Evolutionary conservation across 2,888 invertebrate genomes (phyloP).

Genomic region (Hirtodrosophila duncani): DNA sequence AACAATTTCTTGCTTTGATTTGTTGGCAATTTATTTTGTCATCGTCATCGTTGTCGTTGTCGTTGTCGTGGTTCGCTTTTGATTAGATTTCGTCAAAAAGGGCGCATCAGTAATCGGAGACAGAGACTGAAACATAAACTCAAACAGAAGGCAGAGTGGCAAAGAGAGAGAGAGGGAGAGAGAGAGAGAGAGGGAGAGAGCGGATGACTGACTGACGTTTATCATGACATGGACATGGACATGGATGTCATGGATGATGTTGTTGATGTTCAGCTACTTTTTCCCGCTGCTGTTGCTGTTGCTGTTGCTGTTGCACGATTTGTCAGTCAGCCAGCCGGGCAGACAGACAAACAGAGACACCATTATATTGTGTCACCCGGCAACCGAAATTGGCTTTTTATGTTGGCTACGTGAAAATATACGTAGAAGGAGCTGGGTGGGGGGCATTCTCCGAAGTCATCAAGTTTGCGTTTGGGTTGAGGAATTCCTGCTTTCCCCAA

Average conservation of each 20-base stretch:
- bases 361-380: slow-evolving; percentile 53
- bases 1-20: slow-evolving; percentile 41
- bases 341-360: slow-evolving; percentile 27
- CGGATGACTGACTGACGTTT: slow-evolving; percentile 55
- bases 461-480: slow-evolving; percentile 29
- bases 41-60: slow-evolving; percentile 52
- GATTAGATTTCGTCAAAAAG: slow-evolving; percentile 48
- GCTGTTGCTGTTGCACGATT: too few species aligned
- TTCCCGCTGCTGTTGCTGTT: not conserved
- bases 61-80: too few species aligned
- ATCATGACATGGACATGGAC: slow-evolving; percentile 47
- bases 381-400: slow-evolving; percentile 65
- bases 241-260: slow-evolving; percentile 19
- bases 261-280: not conserved
- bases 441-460: not conserved
- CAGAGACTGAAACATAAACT: slow-evolving; percentile 30
- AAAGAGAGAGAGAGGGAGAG: too few species aligned
- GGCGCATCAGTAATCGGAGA: not conserved
- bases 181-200: slow-evolving; percentile 2
- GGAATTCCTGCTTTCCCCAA: slow-evolving; percentile 23
- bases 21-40: slow-evolving; percentile 61
- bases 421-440: slow-evolving; percentile 13
- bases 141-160: slow-evolving; percentile 16
- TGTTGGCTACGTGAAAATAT: slow-evolving; percentile 57
- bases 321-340: slow-evolving; percentile 55